Evolutionary conservation across 2,888 invertebrate genomes (phyloP), one percentile per base, ranked within the genome.

Genomic region (Pherbina coryleti): DNA sequence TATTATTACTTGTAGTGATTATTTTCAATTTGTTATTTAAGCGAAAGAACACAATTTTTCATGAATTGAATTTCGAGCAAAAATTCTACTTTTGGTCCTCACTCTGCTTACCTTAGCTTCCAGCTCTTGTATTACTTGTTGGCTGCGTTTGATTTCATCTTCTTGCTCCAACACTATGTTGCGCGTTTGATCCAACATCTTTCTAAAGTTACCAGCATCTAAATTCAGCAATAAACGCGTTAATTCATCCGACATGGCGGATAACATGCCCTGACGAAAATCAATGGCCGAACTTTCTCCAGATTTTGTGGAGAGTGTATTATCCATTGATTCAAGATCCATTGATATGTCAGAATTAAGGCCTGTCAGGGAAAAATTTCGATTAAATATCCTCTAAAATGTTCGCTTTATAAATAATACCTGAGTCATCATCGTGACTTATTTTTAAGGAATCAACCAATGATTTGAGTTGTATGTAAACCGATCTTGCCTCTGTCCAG

Each of bases 111-210:
- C 93, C 91, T 95, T 95, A 84, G 95, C 94, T 82, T 95, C 95
- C 79, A 96, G 91, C 82, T 96, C 95, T 86, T 95, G 93, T 76
- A 96, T 93, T 74, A 94, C 91, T 79, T 96, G 95, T 78, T 94
- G 93, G 85, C 95, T 93, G 86, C 95, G 93, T 84, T 95, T 94
- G 69, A 96, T 92, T 90, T 96, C 96, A 31, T 95, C 92, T 85
- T 95, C 95, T 75, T 95, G 91, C 82, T 96, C 95, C 80, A 94
- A 91, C 8, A 95, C 92, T 74, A 95, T 93, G 31, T 95, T 92
- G 77, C 94, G 93, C 19, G 95, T 93, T 82, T 94, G 93, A 70
- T 96, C 96, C 74, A 95, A 91, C 83, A 95, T 93, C 86, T 95
- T 95, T 71, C 94, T 91, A 53, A 95, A 92, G 80, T 94, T 91